These are phyloP conservation scores for Anguilla rostrata DNA, from an alignment of 2,113 vertebrate species.

Conservation along the genomic window DNA sequence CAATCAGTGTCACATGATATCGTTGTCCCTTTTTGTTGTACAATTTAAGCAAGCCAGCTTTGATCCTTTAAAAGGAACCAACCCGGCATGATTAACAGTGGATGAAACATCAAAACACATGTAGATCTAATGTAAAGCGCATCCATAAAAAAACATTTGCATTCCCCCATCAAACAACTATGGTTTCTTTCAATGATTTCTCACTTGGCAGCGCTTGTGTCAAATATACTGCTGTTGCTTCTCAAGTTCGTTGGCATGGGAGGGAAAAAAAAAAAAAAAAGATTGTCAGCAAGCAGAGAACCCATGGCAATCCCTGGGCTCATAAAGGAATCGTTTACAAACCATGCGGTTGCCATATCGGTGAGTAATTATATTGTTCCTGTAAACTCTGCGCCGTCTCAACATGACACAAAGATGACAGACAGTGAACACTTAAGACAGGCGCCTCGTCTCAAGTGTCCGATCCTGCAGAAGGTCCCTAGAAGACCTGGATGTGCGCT, in stretches of 20 bases:
- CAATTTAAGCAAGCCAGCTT: background rate
- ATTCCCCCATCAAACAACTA: background rate
- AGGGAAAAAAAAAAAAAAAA: background rate
- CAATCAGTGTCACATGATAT: background rate
- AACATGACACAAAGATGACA: background rate
- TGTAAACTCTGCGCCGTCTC: slow-evolving; percentile 7
- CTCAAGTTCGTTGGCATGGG: background rate
- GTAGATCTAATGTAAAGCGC: background rate
- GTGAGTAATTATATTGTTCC: background rate
- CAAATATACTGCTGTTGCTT: background rate
- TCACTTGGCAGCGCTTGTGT: background rate
- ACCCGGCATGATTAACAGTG: background rate
- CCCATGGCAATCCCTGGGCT: background rate
- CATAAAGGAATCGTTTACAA: slow-evolving; percentile 13
- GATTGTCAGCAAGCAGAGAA: background rate
- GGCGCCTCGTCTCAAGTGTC: slow-evolving; percentile 3
- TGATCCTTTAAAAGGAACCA: background rate
- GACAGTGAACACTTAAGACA: background rate
- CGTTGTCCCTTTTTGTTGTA: background rate
- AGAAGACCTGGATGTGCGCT: slow-evolving; percentile 1
- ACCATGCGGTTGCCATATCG: background rate
- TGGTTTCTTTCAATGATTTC: background rate
- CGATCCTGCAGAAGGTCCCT: background rate
- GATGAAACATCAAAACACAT: background rate
- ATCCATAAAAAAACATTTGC: background rate